These are phyloP conservation scores for Hippocampus barbouri DNA, from an alignment of 2,113 vertebrate genomes.

Conservation along the genomic window DNA sequence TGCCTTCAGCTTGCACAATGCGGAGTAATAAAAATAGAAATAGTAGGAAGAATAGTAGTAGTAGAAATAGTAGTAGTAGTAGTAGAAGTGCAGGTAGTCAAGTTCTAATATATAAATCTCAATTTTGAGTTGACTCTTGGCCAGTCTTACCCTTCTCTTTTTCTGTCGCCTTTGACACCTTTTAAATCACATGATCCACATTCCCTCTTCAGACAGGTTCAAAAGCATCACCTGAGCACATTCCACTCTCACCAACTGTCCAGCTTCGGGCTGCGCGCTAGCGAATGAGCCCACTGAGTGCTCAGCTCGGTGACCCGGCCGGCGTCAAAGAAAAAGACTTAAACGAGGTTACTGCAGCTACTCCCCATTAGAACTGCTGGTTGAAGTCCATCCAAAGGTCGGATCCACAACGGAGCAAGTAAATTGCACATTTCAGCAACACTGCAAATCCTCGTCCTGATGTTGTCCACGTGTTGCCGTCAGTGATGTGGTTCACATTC, in stretches of 20 bases:
- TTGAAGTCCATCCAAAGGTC: constrained; percentile 17
- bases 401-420: constrained; percentile 22
- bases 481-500: constrained; percentile 48
- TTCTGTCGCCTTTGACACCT: neutral
- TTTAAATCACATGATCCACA: constrained; percentile 19
- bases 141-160: constrained; percentile 33
- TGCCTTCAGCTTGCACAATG: constrained; percentile 33
- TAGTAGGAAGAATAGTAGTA: constrained; percentile 46
- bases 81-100: constrained; percentile 42
- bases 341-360: constrained; percentile 40
- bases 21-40: constrained; percentile 32
- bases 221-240: constrained; percentile 11
- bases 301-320: constrained; percentile 54
- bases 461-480: constrained; percentile 34
- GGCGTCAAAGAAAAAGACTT: constrained; percentile 40
- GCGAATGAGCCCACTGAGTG: constrained; percentile 24
- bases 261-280: constrained; percentile 17
- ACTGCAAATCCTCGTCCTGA: constrained; percentile 17
- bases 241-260: constrained; percentile 10
- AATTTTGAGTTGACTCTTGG: constrained; percentile 45
- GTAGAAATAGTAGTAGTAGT: constrained; percentile 52
- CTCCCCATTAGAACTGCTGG: constrained; percentile 18
- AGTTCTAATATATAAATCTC: neutral
- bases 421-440: constrained; percentile 15
- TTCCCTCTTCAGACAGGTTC: neutral